phyloP scores from a whole-genome alignment of 2,888 invertebrate genomes.

The Periphyllus acericola region DNA sequence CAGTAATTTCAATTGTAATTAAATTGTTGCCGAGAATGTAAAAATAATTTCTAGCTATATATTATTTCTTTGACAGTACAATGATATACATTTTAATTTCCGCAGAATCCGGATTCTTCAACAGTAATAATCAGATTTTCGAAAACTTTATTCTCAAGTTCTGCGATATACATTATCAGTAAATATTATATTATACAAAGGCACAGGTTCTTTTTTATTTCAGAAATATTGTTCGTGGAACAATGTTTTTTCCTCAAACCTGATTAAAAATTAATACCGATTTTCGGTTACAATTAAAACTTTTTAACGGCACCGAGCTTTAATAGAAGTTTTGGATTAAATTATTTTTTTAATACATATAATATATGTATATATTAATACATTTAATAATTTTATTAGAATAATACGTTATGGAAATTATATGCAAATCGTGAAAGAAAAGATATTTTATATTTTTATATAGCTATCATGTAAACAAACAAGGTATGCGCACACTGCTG shows the following conservation, averaged over 20 bases:
- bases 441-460: neutral
- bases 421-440: neutral
- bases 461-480: neutral
- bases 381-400: neutral
- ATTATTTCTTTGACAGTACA: too few species aligned
- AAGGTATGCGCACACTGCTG: neutral
- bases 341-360: neutral
- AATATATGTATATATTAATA: too few species aligned
- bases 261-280: neutral
- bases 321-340: neutral
- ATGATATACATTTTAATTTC: neutral
- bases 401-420: neutral
- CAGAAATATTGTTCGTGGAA: neutral
- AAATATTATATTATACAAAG: too few species aligned
- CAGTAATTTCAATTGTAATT: too few species aligned
- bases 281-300: neutral
- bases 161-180: too few species aligned
- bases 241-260: too few species aligned
- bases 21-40: too few species aligned
- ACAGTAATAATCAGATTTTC: neutral
- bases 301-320: neutral
- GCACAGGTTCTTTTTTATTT: neutral
- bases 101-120: neutral
- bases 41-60: too few species aligned
- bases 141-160: neutral